Evolutionary conservation across 2,797 vertebrate species (phyloP).

Genomic region (Anguilla pacifica): DNA sequence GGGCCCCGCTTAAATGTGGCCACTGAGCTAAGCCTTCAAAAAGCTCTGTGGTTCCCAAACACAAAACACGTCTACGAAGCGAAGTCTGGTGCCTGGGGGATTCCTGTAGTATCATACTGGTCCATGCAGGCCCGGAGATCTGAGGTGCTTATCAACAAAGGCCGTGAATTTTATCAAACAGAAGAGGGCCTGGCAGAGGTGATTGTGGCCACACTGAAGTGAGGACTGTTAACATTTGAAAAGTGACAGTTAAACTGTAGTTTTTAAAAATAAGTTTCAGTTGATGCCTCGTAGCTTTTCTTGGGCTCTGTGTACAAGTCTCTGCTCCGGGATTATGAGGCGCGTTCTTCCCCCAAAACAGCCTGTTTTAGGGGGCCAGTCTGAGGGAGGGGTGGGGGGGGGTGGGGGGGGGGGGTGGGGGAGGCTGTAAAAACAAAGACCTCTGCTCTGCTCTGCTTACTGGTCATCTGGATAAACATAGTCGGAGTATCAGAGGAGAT

Average conservation of each 20-base stretch:
- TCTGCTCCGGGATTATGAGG: neutral
- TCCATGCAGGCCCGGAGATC: neutral
- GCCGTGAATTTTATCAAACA: neutral
- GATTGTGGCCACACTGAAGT: neutral
- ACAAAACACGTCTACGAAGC: neutral
- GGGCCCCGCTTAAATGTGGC: neutral
- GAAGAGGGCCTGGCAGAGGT: neutral
- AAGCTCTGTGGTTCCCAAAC: neutral
- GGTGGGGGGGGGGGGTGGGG: neutral
- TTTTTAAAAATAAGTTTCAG: neutral
- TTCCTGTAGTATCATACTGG: neutral
- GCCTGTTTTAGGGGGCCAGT: neutral
- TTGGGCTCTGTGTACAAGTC: no score
- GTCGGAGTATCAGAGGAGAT: constrained; percentile 21
- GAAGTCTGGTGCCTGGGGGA: neutral
- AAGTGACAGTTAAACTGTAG: neutral
- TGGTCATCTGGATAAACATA: constrained; percentile 17
- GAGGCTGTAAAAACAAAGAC: constrained; percentile 25
- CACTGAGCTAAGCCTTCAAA: neutral
- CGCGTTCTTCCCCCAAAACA: neutral
- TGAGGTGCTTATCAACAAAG: neutral
- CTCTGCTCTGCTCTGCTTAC: neutral
- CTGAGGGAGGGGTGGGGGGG: neutral
- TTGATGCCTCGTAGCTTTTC: neutral
- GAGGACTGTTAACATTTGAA: neutral